Conservation (phyloP, 1,140 invertebrate species). For the Episyrphus balteatus region DNA sequence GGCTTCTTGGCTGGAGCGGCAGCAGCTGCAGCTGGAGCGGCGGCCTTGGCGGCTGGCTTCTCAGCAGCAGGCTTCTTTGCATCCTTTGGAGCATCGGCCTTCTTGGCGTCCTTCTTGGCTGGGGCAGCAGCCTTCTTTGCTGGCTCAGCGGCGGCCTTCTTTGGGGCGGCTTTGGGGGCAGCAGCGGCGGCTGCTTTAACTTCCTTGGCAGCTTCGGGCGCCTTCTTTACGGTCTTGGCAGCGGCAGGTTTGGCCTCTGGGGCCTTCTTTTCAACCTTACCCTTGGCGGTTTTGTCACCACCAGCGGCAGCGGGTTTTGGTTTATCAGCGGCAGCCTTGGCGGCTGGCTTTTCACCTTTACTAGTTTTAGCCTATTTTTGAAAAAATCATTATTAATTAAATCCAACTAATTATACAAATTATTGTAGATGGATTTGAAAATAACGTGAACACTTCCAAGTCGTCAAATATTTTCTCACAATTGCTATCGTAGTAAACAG, state of each 20-base stretch:
- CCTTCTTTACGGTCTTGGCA: conserved; percentile 34
- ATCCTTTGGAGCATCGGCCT: conserved; percentile 19
- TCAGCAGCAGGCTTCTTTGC: conserved; percentile 22
- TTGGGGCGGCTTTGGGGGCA: conserved; percentile 32
- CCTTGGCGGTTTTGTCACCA: conserved; percentile 21
- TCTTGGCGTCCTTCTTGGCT: conserved; percentile 12
- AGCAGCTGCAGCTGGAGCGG: conserved; percentile 15
- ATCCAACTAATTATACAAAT: neutral
- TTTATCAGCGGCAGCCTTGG: conserved; percentile 28
- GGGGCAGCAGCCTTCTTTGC: conserved; percentile 10
- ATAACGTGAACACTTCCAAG: conserved; percentile 1
- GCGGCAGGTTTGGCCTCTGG: conserved; percentile 32
- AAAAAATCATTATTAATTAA: neutral
- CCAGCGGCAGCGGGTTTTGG: conserved; percentile 26
- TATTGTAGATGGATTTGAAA: neutral
- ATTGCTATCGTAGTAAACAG: neutral
- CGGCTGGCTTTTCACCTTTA: conserved; percentile 29
- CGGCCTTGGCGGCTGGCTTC: conserved; percentile 19
- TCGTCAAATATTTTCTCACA: neutral
- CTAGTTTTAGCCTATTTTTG: conserved; percentile 24
- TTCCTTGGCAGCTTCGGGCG: conserved; percentile 24
- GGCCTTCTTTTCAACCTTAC: conserved; percentile 36
- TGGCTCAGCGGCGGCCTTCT: conserved; percentile 37
- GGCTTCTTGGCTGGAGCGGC: conserved; percentile 24
- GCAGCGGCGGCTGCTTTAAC: conserved; percentile 23